A percentile compares a stretch with the other conserved stretches of the same genome.
These are phyloP conservation scores for Lottia gigantea DNA, from an alignment of 2,888 invertebrate genomes.

Conservation along the genomic window DNA sequence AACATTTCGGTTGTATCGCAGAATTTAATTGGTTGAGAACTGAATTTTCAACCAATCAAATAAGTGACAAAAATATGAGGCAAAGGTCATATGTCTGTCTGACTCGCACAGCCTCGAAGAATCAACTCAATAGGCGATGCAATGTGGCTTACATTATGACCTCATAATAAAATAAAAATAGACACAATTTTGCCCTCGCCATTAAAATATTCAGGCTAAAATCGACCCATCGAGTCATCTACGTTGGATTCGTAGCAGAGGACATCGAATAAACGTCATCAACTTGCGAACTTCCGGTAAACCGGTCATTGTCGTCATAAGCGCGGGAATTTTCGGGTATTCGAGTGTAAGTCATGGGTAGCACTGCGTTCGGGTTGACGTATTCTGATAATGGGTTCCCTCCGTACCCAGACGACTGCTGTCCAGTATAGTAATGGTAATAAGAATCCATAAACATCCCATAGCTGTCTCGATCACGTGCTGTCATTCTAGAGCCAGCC, in stretches of 20 bases:
- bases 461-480: conserved; percentile 30
- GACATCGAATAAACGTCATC: conserved; percentile 5
- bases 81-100: too few species aligned
- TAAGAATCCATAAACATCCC: conserved; percentile 26
- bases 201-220: too few species aligned
- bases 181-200: too few species aligned
- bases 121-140: too few species aligned
- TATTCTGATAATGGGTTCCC: conserved; percentile 33
- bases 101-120: too few species aligned
- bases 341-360: conserved; percentile 27
- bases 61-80: too few species aligned
- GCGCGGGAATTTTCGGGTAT: conserved; percentile 5
- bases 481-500: conserved; percentile 9
- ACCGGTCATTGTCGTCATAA: conserved; percentile 19
- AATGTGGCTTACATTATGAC: too few species aligned
- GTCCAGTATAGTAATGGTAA: conserved; percentile 30
- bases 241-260: not conserved
- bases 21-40: too few species aligned
- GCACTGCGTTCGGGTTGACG: conserved; percentile 39
- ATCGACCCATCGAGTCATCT: not conserved
- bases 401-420: conserved; percentile 26
- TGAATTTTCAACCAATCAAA: too few species aligned
- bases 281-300: not conserved
- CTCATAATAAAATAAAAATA: too few species aligned
- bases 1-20: too few species aligned